Percentiles rank a stretch among this genome's conserved stretches.
These are phyloP conservation scores for Ptychoptera albimana DNA, from an alignment of 2,888 invertebrate genomes.

Conservation along the genomic window DNA sequence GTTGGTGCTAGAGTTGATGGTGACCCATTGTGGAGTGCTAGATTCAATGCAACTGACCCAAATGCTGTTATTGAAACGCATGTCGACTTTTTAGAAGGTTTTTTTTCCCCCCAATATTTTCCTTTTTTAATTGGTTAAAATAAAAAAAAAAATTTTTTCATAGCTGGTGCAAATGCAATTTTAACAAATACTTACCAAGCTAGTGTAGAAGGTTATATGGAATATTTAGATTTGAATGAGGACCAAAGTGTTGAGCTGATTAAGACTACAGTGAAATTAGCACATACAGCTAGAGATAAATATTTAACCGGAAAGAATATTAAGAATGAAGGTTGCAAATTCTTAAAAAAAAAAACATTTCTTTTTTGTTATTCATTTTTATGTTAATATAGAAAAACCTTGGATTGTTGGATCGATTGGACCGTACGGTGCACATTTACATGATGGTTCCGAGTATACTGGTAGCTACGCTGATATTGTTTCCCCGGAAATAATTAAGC, in stretches of 20 bases:
- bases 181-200: slow-evolving; percentile 86
- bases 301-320: slow-evolving; percentile 39
- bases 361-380: not conserved
- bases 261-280: slow-evolving; percentile 53
- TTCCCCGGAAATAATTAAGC: slow-evolving; percentile 47
- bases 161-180: slow-evolving; percentile 76
- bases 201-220: slow-evolving; percentile 56
- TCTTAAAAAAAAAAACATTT: not conserved
- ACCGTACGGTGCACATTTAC: slow-evolving; percentile 79
- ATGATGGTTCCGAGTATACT: slow-evolving; percentile 88
- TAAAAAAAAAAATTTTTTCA: slow-evolving; percentile 17
- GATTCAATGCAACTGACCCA: slow-evolving; percentile 63
- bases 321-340: slow-evolving; percentile 2
- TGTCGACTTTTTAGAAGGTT: slow-evolving; percentile 63
- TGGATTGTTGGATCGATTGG: slow-evolving; percentile 79
- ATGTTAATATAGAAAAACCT: slow-evolving; percentile 27
- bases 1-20: slow-evolving; percentile 62
- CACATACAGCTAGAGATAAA: slow-evolving; percentile 49
- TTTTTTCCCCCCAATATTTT: no score
- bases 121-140: not conserved
- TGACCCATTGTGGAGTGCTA: slow-evolving; percentile 80
- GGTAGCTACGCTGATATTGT: slow-evolving; percentile 61
- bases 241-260: slow-evolving; percentile 57
- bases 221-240: slow-evolving; percentile 51
- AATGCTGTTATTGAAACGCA: slow-evolving; percentile 66